Evolutionary conservation across 2,888 invertebrate species (phyloP), one percentile per base, ranked within the genome.

Genomic region (Marasmarcha lunaedactyla): DNA sequence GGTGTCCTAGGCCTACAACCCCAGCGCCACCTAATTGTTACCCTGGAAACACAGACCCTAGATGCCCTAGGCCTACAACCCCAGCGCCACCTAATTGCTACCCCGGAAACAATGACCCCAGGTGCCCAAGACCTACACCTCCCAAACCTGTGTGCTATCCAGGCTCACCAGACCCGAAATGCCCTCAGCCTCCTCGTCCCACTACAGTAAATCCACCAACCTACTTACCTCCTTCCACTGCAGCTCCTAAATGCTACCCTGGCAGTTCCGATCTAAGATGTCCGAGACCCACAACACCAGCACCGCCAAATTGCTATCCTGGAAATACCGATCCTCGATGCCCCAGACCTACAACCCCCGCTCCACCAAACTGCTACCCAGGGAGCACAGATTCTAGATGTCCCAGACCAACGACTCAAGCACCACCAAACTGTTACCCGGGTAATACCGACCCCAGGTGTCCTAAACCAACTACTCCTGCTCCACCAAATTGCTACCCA

Each of bases 371-470:
- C 1, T 52, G 57, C 12, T 55, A 40, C 35, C 63, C 61, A 11
- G 63, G 61, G 9, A 46, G 46, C 2, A 50, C 39, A 3, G 59
- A 63, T 41, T 50, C 57, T 1, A 41, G 54, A 11, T 59, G 60
- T 38, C 57, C 60, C 1, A 46, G 42, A 35, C 44, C 50, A 44
- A 42, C 57, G 45, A 49, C 72, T 25, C 64, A 63, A 1, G 51
- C 46, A 27, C 47, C 59, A 9, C 54, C 54, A 1, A 45, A 46
- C 0, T 57, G 59, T 14, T 59, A 41, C 42, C 58, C 61, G 1
- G 61, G 63, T 1, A 56, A 51, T 1, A 48, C 49, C 46, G 71
- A 52, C 53, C 61, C 49, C 0, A 46, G 63, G 37, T 70, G 69
- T 40, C 59, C 63, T 1, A n/a, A n/a, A n/a, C 4, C 4, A 13